phyloP scores from a whole-genome alignment of 2,113 vertebrate species.

The Haemorhous mexicanus region DNA sequence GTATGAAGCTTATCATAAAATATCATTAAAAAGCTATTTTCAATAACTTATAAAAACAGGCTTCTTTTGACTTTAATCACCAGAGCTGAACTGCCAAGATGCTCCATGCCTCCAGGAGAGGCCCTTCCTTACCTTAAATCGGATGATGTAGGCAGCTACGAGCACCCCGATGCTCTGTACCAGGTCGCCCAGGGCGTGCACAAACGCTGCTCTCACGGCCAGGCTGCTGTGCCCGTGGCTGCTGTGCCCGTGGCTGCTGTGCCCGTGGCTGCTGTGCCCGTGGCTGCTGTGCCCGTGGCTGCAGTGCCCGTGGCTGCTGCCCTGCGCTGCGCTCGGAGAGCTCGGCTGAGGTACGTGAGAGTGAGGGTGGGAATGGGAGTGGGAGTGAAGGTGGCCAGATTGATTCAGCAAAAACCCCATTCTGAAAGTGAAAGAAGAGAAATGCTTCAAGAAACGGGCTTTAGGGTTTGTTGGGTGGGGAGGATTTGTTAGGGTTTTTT shows the following conservation, averaged over 20 bases:
- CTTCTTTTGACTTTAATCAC: background rate
- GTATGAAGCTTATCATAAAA: background rate
- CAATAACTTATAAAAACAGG: background rate
- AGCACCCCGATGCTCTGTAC: constrained; percentile 94
- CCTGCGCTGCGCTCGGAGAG: constrained; percentile 16
- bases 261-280: no score
- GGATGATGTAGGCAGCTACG: constrained; percentile 91
- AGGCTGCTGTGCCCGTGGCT: constrained; percentile 88
- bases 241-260: background rate
- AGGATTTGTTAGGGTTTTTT: background rate
- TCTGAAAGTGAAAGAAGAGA: constrained; percentile 70
- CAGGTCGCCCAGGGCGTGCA: constrained; percentile 93
- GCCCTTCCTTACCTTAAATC: constrained; percentile 87
- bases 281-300: background rate
- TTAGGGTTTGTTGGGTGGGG: background rate
- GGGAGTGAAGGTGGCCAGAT: constrained; percentile 88
- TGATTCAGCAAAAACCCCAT: constrained; percentile 97
- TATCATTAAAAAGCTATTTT: background rate
- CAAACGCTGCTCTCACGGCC: constrained; percentile 91
- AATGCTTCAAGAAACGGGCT: background rate
- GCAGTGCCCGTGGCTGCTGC: constrained; percentile 20
- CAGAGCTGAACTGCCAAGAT: rapidly evolving
- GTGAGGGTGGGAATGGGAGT: constrained; percentile 79
- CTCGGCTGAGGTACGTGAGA: constrained; percentile 55
- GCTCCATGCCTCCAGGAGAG: background rate